Conservation (phyloP, 2,113 vertebrate genomes). For the Takifugu bimaculatus region DNA sequence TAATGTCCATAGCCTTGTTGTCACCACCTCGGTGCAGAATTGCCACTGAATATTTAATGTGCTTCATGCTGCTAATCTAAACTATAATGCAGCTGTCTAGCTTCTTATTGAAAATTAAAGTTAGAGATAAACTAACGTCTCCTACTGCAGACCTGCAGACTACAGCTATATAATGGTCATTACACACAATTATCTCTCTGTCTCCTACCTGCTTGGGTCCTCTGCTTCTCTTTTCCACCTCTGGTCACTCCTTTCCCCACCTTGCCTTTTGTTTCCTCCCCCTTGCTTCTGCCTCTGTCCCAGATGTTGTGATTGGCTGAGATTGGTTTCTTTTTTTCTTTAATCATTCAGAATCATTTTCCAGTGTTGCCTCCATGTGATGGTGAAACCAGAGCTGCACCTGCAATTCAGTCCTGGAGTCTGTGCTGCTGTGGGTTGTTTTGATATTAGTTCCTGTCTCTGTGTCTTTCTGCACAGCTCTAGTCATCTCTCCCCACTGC, state of each 20-base stretch:
- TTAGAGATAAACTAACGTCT: no score
- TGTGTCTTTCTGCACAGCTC: slow-evolving; percentile 47
- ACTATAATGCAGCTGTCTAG: slow-evolving; percentile 1
- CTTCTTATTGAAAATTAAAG: no score
- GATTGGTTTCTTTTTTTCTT: slow-evolving; percentile 7
- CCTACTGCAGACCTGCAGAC: no score
- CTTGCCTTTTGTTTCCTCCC: slow-evolving; percentile 42
- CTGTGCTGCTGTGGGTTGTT: slow-evolving; percentile 40
- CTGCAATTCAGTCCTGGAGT: slow-evolving; percentile 17
- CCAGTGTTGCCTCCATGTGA: slow-evolving; percentile 11
- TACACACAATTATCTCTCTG: not conserved
- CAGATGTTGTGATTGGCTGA: not conserved
- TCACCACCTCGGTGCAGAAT: slow-evolving; percentile 1
- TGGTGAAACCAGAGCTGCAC: slow-evolving; percentile 16
- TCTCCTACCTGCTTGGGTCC: slow-evolving; percentile 49
- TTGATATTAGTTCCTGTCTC: slow-evolving; percentile 40
- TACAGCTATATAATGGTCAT: no score
- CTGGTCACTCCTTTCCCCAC: slow-evolving; percentile 37
- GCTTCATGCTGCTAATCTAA: slow-evolving; percentile 27
- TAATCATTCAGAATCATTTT: slow-evolving; percentile 19
- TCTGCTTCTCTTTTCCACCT: slow-evolving; percentile 17
- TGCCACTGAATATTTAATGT: slow-evolving; percentile 11
- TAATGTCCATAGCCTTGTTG: not conserved
- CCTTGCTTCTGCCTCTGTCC: slow-evolving; percentile 10
- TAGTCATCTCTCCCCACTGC: slow-evolving; percentile 46